phyloP scores from a whole-genome alignment of 2,797 vertebrate genomes.

The Craterocephalus amniculus region DNA sequence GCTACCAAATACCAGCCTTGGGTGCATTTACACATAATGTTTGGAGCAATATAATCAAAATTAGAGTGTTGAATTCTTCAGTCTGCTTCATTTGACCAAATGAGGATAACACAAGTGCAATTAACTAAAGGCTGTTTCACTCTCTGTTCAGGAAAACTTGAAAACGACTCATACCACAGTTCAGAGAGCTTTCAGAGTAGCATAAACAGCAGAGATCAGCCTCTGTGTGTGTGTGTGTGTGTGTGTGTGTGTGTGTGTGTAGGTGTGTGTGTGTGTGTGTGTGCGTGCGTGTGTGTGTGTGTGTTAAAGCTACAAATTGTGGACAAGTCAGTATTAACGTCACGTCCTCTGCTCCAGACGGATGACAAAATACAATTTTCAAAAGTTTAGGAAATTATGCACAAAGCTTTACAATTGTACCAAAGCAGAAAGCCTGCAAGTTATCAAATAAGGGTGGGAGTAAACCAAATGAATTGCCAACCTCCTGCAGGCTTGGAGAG shows the following conservation, averaged over 20 bases:
- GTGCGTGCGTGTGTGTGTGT: conserved; percentile 10
- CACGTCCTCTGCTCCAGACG: conserved; percentile 27
- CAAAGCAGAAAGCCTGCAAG: neutral
- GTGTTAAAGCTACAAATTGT: neutral
- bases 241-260: no score
- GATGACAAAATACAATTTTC: conserved; percentile 43
- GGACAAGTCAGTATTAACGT: conserved; percentile 5
- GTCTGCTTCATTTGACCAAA: conserved; percentile 5
- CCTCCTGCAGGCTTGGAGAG: conserved; percentile 27
- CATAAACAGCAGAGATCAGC: neutral
- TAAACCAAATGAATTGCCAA: conserved; percentile 23
- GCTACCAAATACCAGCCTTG: neutral
- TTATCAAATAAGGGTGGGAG: neutral
- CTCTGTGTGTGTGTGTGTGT: neutral
- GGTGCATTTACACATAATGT: conserved; percentile 4
- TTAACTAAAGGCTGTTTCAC: conserved; percentile 7
- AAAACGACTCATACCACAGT: conserved; percentile 1
- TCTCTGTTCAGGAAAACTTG: conserved; percentile 19
- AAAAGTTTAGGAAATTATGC: neutral
- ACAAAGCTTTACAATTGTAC: neutral
- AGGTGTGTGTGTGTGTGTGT: conserved; percentile 14
- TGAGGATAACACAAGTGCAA: conserved; percentile 12
- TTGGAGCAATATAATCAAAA: conserved; percentile 35
- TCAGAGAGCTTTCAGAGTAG: neutral
- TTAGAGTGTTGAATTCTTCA: conserved; percentile 16